phyloP scores from a whole-genome alignment of 2,888 invertebrate species.

The Chelonus formosanus region DNA sequence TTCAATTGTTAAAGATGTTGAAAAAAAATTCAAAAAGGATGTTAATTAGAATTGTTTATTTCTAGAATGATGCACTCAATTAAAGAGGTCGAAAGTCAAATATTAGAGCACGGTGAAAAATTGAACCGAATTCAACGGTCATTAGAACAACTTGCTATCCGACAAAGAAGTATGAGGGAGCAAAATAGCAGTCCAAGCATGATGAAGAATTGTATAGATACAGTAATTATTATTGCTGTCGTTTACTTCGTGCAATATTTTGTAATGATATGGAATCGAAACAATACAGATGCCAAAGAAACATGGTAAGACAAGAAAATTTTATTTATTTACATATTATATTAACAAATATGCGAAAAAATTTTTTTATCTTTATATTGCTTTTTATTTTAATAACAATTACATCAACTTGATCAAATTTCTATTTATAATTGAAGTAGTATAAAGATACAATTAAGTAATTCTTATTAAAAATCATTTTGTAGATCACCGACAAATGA shows the following conservation, averaged over 20 bases:
- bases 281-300: slow-evolving; percentile 46
- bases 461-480: background rate
- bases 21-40: too few species aligned
- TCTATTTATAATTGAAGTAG: too few species aligned
- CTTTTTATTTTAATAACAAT: too few species aligned
- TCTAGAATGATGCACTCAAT: slow-evolving; percentile 53
- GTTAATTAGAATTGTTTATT: slow-evolving; percentile 4
- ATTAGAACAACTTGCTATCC: slow-evolving; percentile 57
- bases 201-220: slow-evolving; percentile 56
- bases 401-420: too few species aligned
- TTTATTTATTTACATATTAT: too few species aligned
- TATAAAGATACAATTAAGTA: too few species aligned
- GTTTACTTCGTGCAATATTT: slow-evolving; percentile 58
- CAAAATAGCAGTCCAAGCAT: slow-evolving; percentile 52
- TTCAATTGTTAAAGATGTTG: too few species aligned
- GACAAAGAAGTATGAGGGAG: slow-evolving; percentile 56
- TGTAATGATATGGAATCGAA: slow-evolving; percentile 51
- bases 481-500: slow-evolving; percentile 8
- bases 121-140: slow-evolving; percentile 59
- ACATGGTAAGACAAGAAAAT: slow-evolving; percentile 45
- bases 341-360: too few species aligned
- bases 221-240: slow-evolving; percentile 55
- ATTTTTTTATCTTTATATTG: too few species aligned
- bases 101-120: slow-evolving; percentile 57
- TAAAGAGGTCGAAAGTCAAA: slow-evolving; percentile 56